These are phyloP conservation scores for Chaetops frenatus DNA, from an alignment of 2,113 vertebrate species.

Conservation along the genomic window DNA sequence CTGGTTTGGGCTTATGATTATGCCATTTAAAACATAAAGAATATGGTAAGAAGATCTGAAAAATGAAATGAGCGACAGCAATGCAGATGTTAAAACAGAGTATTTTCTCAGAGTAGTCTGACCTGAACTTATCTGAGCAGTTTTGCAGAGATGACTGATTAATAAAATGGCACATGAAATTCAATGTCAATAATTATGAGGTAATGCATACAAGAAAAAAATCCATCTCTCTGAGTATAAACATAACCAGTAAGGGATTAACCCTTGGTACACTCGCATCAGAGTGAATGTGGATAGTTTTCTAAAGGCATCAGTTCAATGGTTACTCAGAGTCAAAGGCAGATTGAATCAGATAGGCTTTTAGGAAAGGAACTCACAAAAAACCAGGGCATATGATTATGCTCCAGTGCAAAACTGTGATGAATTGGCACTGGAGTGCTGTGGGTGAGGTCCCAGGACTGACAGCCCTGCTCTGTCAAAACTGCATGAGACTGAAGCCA, in stretches of 20 bases:
- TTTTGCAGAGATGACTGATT: not conserved
- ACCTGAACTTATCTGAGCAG: not conserved
- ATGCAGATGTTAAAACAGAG: not conserved
- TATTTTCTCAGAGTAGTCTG: not conserved
- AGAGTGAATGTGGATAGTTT: not conserved
- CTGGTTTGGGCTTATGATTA: not conserved
- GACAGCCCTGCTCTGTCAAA: not conserved
- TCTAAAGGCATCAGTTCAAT: not conserved
- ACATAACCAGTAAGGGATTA: not conserved
- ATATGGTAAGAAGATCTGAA: not conserved
- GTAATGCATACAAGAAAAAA: not conserved
- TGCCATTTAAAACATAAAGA: not conserved
- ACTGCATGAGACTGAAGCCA: not conserved
- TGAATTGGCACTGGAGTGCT: not conserved
- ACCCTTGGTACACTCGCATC: not conserved
- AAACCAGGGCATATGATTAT: not conserved
- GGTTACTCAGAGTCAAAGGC: not conserved
- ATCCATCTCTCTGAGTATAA: not conserved
- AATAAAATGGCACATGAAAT: not conserved
- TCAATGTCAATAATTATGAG: not conserved
- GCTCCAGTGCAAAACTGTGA: not conserved
- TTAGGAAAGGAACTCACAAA: not conserved
- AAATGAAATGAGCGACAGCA: not conserved
- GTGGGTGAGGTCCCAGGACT: not conserved
- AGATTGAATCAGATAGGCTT: not conserved